phyloP scores from a whole-genome alignment of 2,797 vertebrate species.

The Myotis findleyi region DNA sequence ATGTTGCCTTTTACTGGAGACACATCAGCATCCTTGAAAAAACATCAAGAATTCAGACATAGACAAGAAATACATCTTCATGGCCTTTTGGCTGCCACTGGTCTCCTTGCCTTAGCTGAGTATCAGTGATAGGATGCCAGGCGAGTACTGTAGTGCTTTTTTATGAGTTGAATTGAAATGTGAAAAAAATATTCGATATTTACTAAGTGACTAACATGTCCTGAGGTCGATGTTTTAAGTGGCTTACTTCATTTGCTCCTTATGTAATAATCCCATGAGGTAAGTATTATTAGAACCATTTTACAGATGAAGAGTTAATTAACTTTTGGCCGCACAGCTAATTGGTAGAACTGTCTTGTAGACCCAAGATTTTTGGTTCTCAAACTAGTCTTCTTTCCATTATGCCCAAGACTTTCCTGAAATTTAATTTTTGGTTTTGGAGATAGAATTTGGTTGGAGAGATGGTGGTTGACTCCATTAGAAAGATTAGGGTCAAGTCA shows the following conservation, averaged over 20 bases:
- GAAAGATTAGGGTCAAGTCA: not conserved
- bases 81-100: not conserved
- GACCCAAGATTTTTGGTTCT: not conserved
- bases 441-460: not conserved
- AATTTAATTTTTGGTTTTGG: conserved; percentile 49
- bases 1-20: conserved; percentile 9
- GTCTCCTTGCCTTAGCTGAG: not conserved
- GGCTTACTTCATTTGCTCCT: conserved; percentile 1
- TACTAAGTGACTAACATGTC: conserved; percentile 25
- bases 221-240: conserved; percentile 11
- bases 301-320: conserved; percentile 39
- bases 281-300: conserved; percentile 29
- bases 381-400: not conserved
- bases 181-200: conserved; percentile 24
- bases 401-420: not conserved
- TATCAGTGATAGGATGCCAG: not conserved
- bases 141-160: not conserved
- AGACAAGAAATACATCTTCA: not conserved
- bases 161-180: conserved; percentile 39
- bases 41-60: conserved; percentile 19
- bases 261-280: not conserved
- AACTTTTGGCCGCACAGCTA: not conserved
- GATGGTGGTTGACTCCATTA: not conserved
- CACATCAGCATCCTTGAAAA: not conserved
- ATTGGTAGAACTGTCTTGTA: not conserved